Percentiles rank a stretch among this genome's conserved stretches.
Conservation (phyloP, 2,113 vertebrate genomes). For the Sapajus apella region DNA sequence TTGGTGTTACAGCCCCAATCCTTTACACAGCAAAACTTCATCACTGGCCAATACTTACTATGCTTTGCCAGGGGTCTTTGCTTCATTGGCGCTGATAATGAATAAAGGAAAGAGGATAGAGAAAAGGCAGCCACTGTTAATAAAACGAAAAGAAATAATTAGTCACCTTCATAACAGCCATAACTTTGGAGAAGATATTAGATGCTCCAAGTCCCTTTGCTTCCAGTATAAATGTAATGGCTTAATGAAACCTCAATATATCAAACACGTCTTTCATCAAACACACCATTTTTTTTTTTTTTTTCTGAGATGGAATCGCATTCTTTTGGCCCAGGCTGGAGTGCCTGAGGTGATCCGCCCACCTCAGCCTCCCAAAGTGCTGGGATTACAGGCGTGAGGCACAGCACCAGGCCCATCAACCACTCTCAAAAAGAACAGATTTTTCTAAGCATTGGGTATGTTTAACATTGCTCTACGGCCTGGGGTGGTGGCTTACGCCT, state of each 20-base stretch:
- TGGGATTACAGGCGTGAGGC: too few relatives aligned
- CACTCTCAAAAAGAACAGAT: background rate
- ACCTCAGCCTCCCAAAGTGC: too few relatives aligned
- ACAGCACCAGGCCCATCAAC: background rate
- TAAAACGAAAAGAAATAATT: background rate
- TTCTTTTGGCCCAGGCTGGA: too few relatives aligned
- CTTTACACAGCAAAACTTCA: background rate
- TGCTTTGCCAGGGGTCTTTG: conserved; percentile 93
- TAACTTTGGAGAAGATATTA: background rate
- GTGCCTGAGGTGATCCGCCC: too few relatives aligned
- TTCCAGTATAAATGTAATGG: background rate
- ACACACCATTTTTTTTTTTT: too few relatives aligned
- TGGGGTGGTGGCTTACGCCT: background rate
- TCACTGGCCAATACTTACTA: conserved; percentile 90
- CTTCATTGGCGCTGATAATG: conserved; percentile 99
- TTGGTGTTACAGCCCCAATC: background rate
- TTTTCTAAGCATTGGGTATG: background rate
- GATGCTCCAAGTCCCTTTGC: background rate
- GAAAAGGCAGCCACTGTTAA: conserved; percentile 95
- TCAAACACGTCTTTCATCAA: background rate
- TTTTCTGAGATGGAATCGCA: too few relatives aligned
- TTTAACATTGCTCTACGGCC: background rate
- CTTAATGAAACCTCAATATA: background rate
- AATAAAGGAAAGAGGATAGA: conserved; percentile 99
- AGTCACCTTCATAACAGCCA: background rate